Evolutionary conservation across 2,797 vertebrate species (phyloP).

Genomic region (Mionectes olivaceus): DNA sequence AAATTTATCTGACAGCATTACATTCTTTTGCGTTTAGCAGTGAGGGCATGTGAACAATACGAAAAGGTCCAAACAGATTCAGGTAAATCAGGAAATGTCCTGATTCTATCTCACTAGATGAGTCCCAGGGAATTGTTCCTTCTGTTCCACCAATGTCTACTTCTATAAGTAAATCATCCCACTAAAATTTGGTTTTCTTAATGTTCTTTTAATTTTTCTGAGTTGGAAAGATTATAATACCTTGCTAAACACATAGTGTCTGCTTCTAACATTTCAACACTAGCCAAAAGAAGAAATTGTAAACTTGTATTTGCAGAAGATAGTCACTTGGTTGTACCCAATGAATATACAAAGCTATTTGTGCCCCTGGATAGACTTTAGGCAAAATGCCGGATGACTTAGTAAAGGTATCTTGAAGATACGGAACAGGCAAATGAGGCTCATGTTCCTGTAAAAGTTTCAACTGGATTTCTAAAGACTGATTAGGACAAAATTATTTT

Average conservation of each 20-base stretch:
- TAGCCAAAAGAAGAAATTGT: not conserved
- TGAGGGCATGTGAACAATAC: rapidly evolving
- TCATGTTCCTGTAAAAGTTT: not conserved
- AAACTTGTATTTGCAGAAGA: not conserved
- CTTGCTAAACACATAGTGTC: not conserved
- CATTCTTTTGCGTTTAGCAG: not conserved
- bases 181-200: no score
- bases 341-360: not conserved
- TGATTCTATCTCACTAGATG: not conserved
- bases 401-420: not conserved
- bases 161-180: no score
- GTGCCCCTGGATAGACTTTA: not conserved
- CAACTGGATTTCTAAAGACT: not conserved
- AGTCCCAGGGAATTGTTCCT: not conserved
- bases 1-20: not conserved
- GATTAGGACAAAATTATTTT: not conserved
- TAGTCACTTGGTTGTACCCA: rapidly evolving
- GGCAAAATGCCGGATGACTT: not conserved
- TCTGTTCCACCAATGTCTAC: not conserved
- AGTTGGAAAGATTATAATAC: not conserved
- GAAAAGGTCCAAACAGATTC: not conserved
- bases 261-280: not conserved
- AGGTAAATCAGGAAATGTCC: not conserved
- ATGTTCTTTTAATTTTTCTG: not conserved
- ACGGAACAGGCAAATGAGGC: not conserved